Base-by-base conservation (phyloP, 2,797 vertebrate genomes). In the Acanthopagrus latus region DNA sequence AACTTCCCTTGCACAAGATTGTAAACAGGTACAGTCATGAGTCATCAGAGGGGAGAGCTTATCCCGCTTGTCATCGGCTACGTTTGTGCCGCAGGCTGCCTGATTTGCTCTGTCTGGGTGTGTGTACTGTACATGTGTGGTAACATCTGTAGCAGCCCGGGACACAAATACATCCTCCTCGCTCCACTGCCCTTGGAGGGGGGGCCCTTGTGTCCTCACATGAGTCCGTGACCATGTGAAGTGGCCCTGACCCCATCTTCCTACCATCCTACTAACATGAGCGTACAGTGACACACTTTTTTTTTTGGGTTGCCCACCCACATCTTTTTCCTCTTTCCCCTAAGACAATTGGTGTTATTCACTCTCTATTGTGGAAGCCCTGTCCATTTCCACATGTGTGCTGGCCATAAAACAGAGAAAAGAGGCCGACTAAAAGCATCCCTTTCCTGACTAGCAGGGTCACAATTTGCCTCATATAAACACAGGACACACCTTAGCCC, bases 401-500 rank as follows among this genome's bases (percentile, higher is more conserved):
- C 62, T 69, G 87, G 83, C 75, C 85, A 81, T 89, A 83, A 93
- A 84, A 82, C 69, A 85, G 85, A 72, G 88, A 79, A 86, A 85
- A 38, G 3, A 33, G 29, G 81, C 72, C 59, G 63, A 73, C 89
- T 92, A 85, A 91, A 92, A 89, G 93, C 94, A 93, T 93, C 93
- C 93, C 77, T 92, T 95, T 94, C 94, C 94, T 93, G 93, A 71
- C 71, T 80, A 74, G 75, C 86, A 71, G 85, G 86, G 93, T 91
- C 91, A 90, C 91, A 86, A 74, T 79, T 74, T 71, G 85, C 75
- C 89, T 87, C 84, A 50, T 76, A 86, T 92, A 89, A 91, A 92
- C 91, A 92, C 92, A 93, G 92, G 92, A 93, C 91, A 92, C 92
- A 91, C 91, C 89, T 93, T 92, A 81, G 84, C 68, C 78, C 70